Conservation (phyloP, 2,797 vertebrate genomes). For the Botia almorhae region DNA sequence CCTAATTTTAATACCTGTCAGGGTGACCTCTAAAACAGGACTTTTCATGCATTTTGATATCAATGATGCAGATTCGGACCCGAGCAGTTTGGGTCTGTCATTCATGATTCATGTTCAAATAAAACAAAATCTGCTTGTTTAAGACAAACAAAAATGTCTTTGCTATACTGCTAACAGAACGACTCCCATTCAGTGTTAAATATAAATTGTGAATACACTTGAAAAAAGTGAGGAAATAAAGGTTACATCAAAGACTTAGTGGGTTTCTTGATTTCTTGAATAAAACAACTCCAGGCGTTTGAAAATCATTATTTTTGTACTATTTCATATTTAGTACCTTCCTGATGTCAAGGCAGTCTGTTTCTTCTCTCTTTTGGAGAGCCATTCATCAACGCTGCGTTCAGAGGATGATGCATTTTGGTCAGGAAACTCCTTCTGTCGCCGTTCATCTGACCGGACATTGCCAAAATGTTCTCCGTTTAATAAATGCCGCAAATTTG, state of each 20-base stretch:
- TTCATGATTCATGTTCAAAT: background rate
- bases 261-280: background rate
- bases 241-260: too few species aligned
- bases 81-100: slow-evolving; percentile 23
- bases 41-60: slow-evolving; percentile 39
- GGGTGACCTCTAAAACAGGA: slow-evolving; percentile 41
- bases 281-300: background rate
- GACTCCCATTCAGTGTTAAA: too few species aligned
- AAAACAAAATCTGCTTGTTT: background rate
- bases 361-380: slow-evolving; percentile 85
- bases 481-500: background rate
- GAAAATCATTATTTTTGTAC: background rate
- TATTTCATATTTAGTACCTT: slow-evolving; percentile 75
- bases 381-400: slow-evolving; percentile 86
- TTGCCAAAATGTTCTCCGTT: background rate
- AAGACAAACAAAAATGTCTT: background rate
- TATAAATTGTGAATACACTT: too few species aligned
- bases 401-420: slow-evolving; percentile 62
- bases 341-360: slow-evolving; percentile 69
- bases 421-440: slow-evolving; percentile 73
- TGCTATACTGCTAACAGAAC: background rate
- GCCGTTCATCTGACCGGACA: slow-evolving; percentile 81
- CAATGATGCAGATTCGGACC: slow-evolving; percentile 19
- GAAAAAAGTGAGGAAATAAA: too few species aligned
- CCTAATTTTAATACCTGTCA: slow-evolving; percentile 32